Base-by-base conservation (phyloP, 2,888 invertebrate genomes). In the Leucophenga montana region DNA sequence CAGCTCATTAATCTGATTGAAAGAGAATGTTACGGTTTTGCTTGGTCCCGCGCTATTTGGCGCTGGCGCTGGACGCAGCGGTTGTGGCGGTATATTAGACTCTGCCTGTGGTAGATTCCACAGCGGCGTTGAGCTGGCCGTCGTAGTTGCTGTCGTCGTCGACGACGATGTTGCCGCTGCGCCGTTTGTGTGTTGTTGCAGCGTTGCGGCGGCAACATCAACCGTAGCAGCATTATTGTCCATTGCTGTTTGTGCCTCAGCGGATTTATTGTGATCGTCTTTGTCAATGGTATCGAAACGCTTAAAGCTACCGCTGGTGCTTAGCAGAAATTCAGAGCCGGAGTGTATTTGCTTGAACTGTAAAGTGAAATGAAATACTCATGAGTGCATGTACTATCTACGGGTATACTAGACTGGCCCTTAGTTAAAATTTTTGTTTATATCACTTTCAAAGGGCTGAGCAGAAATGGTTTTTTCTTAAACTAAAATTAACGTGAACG, bases 221-320 rank as follows among this genome's bases (percentile, higher is more conserved):
- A 39, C 9, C 5, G 1, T 8, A 8, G 11, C 8, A 11, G 4
- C 39, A 39, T 39, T 39, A 11, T 8, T 8, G 3, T 3, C 11
- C 20, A 46, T 18, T 9, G 54, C 57, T 16, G 89, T 88, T 14
- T 89, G 89, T 73, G 90, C 89, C 53, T 90, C 85, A 9, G 89
- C 87, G 77, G 90, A 89, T 72, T 89, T 89, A 71, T 89, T 88
- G 69, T 83, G 75, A 31, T 83, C 85, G 81, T 92, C 92, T 71
- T 90, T 89, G 79, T 92, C 92, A 46, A 92, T 90, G 14, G 91
- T 91, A 77, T 93, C 92, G 83, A 93, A 93, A 53, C 92, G 89
- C 78, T 92, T 92, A 85, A 92, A 93, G 78, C 91, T 92, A 61
- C 92, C 92, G 64, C 91, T 91, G 46, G 90, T 90, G 78, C 92